Evolutionary conservation across 2,113 vertebrate species (phyloP).

Genomic region (human (Homo sapiens)): GRCh38 chr18:75506001-75506500

Average conservation of each 20-base stretch:
- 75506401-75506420: not conserved
- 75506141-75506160: not conserved
- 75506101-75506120: not conserved
- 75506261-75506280: constrained; percentile 84
- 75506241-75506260: constrained; percentile 74
- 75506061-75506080: not conserved
- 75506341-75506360: constrained; percentile 82
- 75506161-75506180: constrained; percentile 4
- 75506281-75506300: constrained; percentile 83
- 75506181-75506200: constrained; percentile 73
- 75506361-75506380: constrained; percentile 76
- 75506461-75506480: not conserved
- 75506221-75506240: constrained; percentile 75
- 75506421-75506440: not conserved
- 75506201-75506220: constrained; percentile 55
- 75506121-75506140: not conserved
- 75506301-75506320: constrained; percentile 86
- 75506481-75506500: not conserved
- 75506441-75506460: not conserved
- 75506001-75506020: not conserved
- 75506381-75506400: constrained; percentile 52
- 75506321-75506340: constrained; percentile 83
- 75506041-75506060: not conserved
- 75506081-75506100: not conserved
- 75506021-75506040: fast-evolving